Evolutionary conservation across 2,888 invertebrate genomes (phyloP), one percentile per base, ranked within the genome.

Genomic region (Dichetophora obliterata): DNA sequence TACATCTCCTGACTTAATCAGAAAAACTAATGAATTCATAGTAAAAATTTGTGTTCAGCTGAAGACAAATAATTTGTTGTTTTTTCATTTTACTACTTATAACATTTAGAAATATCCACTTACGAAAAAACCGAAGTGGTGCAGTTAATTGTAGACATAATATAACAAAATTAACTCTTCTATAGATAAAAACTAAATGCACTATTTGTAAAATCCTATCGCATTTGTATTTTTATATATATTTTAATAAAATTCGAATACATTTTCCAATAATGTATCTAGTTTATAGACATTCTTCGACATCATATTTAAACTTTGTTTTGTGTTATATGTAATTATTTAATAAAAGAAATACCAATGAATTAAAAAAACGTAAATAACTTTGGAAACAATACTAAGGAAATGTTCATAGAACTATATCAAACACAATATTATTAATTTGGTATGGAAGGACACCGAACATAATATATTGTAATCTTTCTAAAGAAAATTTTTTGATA

Each of bases 141-240:
- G 71, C 27, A 71, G 71, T 71, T 34, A n/a, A 43, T 22, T 66
- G 19, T 43, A 66, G 43, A 63, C 34, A 66, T 48, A 8, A 43
- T 66, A 43, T 66, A 22, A 4, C 11, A 43, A 43, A 43, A 43
- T 11, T 1, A 43, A 43, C 11, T 24, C 19, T 69, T 52, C 0
- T 31, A 19, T 31, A 52, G 31, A 31, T 69, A 4, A 24, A 69
- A 24, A 69, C 9, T 9, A 19, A 70, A 37, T 66, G 24, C 22
- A n/a, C 2, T 73, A 73, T 61, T n/a, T 50, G 19, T 61, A 63
- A 63, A 24, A 63, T 2, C 48, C 27, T 61, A 52, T 31, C 48
- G 63, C 73, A 65, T 63, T 65, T 65, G 50, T 73, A 65, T 73
- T 63, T 63, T 50, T 50, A 48, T 48, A 71, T 71, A 57, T 50